Conservation (phyloP, 2,113 vertebrate species). For the Malaclemys terrapin region DNA sequence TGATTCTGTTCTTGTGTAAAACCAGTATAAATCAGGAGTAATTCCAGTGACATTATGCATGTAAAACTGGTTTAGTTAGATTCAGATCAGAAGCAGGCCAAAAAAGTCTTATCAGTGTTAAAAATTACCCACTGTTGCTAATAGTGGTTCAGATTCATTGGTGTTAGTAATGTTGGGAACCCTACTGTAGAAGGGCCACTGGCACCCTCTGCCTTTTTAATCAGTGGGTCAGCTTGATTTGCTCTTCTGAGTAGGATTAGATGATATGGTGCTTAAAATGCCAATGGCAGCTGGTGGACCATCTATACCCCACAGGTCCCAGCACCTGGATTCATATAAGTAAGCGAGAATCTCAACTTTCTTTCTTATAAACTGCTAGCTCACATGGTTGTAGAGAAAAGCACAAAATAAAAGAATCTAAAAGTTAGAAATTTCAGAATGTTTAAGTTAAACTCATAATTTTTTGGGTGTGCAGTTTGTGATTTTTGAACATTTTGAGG, state of each 20-base stretch:
- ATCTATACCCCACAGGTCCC: too few species aligned
- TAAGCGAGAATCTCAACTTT: too few species aligned
- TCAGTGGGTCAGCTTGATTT: background rate
- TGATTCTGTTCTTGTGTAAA: rapidly evolving
- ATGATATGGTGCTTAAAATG: background rate
- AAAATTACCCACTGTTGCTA: rapidly evolving
- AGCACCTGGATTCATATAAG: too few species aligned
- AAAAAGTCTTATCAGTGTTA: rapidly evolving
- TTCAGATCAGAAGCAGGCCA: background rate
- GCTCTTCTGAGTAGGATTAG: background rate
- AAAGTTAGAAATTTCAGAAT: background rate
- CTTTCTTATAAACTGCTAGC: background rate
- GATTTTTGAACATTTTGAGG: background rate
- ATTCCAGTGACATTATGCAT: rapidly evolving
- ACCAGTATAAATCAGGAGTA: rapidly evolving
- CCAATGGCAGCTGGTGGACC: too few species aligned
- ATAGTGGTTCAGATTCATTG: rapidly evolving
- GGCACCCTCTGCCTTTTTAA: background rate
- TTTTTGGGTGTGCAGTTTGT: background rate
- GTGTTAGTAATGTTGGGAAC: rapidly evolving
- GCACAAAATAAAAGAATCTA: background rate
- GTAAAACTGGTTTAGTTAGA: rapidly evolving
- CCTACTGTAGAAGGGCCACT: rapidly evolving
- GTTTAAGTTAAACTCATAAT: background rate
- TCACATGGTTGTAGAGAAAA: background rate